Conservation (phyloP, 2,113 vertebrate genomes). For the Nothoprocta perdicaria region DNA sequence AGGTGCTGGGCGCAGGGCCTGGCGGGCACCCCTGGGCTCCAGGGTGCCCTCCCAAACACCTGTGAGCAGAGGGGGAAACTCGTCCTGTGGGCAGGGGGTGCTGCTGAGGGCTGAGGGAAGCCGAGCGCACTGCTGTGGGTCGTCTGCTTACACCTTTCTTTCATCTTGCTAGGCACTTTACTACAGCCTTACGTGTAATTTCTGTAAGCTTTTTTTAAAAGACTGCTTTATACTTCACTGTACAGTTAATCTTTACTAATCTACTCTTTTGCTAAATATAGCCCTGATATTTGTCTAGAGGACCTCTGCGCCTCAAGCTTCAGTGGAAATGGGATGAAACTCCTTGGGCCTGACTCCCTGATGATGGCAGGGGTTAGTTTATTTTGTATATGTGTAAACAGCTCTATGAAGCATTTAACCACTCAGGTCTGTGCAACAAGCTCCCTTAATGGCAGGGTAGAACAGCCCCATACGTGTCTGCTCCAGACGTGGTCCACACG, state of each 20-base stretch:
- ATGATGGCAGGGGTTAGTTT: neutral
- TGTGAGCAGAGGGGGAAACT: neutral
- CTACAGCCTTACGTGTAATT: slow-evolving; percentile 41
- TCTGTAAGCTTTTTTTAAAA: slow-evolving; percentile 46
- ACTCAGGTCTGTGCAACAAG: neutral
- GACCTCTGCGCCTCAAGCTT: slow-evolving; percentile 3
- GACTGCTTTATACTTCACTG: slow-evolving; percentile 58
- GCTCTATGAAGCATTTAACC: neutral
- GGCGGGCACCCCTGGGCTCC: too few species aligned
- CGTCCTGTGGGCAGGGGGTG: neutral
- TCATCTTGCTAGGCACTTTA: slow-evolving; percentile 64
- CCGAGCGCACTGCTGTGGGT: neutral
- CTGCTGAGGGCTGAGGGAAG: neutral
- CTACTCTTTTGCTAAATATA: slow-evolving; percentile 48
- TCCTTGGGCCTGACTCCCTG: neutral
- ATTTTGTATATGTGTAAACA: slow-evolving; percentile 36
- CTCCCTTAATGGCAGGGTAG: neutral
- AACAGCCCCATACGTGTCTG: neutral
- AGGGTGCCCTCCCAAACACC: neutral
- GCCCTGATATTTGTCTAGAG: slow-evolving; percentile 17
- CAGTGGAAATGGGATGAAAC: neutral
- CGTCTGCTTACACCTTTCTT: neutral
- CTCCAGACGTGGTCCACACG: neutral
- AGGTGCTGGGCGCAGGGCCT: too few species aligned
- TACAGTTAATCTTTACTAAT: slow-evolving; percentile 42